Base-by-base conservation (phyloP, 2,797 vertebrate genomes). In the Natrix natrix region DNA sequence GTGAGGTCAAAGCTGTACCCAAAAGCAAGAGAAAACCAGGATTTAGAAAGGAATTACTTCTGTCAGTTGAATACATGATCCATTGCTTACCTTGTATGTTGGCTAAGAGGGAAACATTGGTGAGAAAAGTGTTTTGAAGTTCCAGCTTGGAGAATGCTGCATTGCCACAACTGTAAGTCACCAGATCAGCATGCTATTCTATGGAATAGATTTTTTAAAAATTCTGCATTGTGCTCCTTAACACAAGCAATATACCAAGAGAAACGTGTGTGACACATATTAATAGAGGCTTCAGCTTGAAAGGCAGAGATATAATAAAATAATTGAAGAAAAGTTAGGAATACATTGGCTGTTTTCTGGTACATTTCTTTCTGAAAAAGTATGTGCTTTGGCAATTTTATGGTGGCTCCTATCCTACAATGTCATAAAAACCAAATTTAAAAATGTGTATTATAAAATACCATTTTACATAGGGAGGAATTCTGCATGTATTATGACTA, bases 401-500 rank as follows among this genome's bases (percentile, higher is more conserved):
- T 95, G 89, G 88, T 93, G 94, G 92, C 93, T 94, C 93, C 96
- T 94, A 87, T 94, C 28, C 92, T 59, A 91, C n/a, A 24, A 87
- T 93, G 89, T 0, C 43, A 96, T 6, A 26, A 96, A 94, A 95
- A 96, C 91, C 94, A 95, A 94, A 95, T 96, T 94, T 95, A 96
- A 96, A 94, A 78, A 95, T 13, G 92, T 94, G 86, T 57, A 78
- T 95, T 92, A 94, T 92, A 69, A 88, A 43, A 63, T 91, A 69
- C 61, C 91, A 63, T 93, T 95, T 95, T 89, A 61, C 94, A 96
- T 86, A 94, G 96, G 92, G 96, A 94, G 92, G 95, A 96, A 95
- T 94, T 93, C 95, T 93, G 92, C 95, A 66, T 0, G 12, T 24
- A 88, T 96, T 93, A 93, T 56, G 69, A 22, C 90, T 93, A 92